A percentile compares a stretch with the other conserved stretches of the same genome.
These are phyloP conservation scores for Acinonyx jubatus DNA, from an alignment of 2,113 vertebrate genomes.

Conservation along the genomic window DNA sequence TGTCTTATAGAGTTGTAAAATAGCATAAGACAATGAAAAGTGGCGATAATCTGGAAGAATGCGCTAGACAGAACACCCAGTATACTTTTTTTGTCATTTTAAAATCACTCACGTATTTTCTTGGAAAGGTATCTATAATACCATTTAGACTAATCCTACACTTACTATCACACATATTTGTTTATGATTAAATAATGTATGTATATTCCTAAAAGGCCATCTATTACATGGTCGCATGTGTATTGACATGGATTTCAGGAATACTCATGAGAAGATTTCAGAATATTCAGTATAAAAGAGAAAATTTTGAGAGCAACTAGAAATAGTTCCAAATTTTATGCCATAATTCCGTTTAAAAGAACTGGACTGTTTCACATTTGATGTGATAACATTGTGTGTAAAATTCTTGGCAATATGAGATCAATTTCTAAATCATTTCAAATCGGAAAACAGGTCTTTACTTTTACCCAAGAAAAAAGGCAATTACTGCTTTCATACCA, in stretches of 20 bases:
- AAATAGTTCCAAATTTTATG: background rate
- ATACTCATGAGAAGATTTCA: background rate
- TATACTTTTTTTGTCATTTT: background rate
- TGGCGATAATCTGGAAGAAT: background rate
- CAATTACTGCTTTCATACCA: background rate
- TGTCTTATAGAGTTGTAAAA: background rate
- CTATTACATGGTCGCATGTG: background rate
- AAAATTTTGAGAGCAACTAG: background rate
- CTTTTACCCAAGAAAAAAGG: background rate
- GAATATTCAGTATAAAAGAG: background rate
- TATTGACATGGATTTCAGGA: background rate
- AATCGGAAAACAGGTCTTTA: background rate
- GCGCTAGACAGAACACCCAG: background rate
- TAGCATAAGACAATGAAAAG: background rate
- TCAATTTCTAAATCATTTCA: slow-evolving; percentile 33
- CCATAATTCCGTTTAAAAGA: background rate
- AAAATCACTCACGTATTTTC: background rate
- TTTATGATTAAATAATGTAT: background rate
- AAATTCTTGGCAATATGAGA: background rate
- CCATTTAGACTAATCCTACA: background rate
- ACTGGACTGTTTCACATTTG: background rate
- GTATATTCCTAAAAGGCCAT: background rate
- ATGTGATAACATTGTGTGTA: background rate
- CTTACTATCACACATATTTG: background rate
- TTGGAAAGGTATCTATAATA: background rate